Evolutionary conservation across 2,888 invertebrate species (phyloP).

Genomic region (Pseudococcus longispinus): DNA sequence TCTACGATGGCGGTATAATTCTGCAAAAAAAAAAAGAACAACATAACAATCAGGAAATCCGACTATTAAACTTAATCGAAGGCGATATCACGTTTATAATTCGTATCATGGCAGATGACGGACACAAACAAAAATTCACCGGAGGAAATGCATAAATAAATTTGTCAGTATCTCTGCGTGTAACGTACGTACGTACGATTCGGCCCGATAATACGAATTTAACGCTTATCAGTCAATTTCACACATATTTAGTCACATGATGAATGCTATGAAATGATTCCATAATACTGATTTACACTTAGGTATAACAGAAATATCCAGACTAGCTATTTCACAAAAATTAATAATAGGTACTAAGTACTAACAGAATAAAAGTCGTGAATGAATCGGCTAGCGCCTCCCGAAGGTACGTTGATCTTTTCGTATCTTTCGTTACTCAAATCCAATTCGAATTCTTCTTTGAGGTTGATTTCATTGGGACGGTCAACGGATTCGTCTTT

Average conservation of each 20-base stretch:
- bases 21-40: constrained; percentile 62
- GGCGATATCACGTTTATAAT: neutral
- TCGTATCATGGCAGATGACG: neutral
- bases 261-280: neutral
- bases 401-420: constrained; percentile 84
- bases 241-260: neutral
- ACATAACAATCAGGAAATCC: neutral
- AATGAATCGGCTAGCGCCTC: constrained; percentile 83
- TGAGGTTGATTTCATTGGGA: neutral
- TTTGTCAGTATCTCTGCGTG: neutral
- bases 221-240: neutral
- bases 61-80: neutral
- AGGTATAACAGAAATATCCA: neutral
- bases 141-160: neutral
- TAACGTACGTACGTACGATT: neutral
- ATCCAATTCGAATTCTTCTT: constrained; percentile 77
- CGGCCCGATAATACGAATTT: neutral
- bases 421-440: constrained; percentile 76
- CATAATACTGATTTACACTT: neutral
- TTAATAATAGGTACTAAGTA: neutral
- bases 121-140: neutral
- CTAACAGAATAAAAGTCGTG: constrained; percentile 84
- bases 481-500: neutral
- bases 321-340: neutral
- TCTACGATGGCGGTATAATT: constrained; percentile 82